Conservation (phyloP, 92 coral and sea anemone species). For the Epizoanthus fatuus region DNA sequence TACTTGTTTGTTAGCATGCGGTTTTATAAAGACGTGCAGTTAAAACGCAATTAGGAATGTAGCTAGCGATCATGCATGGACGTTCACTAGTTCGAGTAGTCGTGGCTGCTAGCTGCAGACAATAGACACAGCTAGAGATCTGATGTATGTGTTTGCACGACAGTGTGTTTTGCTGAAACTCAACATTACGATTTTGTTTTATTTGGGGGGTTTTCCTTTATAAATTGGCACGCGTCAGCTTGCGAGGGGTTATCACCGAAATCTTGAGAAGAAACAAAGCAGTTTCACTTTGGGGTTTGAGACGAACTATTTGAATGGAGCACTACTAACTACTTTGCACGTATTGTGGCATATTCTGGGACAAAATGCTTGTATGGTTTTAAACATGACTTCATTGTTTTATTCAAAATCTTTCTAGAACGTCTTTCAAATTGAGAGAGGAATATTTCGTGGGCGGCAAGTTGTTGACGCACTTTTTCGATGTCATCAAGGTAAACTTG, state of each 20-base stretch:
- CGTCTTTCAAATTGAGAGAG: background rate
- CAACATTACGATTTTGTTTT: background rate
- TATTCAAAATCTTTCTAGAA: background rate
- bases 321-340: constrained; percentile 14
- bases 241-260: constrained; percentile 29
- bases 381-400: background rate
- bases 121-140: constrained; percentile 29
- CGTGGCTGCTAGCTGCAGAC: constrained; percentile 1
- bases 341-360: background rate
- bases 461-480: no score
- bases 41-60: constrained; percentile 33
- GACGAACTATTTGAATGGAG: constrained; percentile 5
- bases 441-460: no score
- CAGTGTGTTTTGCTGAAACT: constrained; percentile 27
- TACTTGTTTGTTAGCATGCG: constrained; percentile 12
- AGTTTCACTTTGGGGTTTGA: background rate
- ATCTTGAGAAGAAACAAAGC: constrained; percentile 22
- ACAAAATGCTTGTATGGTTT: background rate
- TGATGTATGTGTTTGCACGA: background rate
- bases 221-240: constrained; percentile 30
- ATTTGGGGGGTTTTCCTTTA: background rate
- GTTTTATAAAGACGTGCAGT: constrained; percentile 35
- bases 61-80: background rate
- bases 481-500: no score
- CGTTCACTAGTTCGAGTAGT: background rate